Conservation (phyloP, 2,888 invertebrate genomes). For the Trilocha varians region DNA sequence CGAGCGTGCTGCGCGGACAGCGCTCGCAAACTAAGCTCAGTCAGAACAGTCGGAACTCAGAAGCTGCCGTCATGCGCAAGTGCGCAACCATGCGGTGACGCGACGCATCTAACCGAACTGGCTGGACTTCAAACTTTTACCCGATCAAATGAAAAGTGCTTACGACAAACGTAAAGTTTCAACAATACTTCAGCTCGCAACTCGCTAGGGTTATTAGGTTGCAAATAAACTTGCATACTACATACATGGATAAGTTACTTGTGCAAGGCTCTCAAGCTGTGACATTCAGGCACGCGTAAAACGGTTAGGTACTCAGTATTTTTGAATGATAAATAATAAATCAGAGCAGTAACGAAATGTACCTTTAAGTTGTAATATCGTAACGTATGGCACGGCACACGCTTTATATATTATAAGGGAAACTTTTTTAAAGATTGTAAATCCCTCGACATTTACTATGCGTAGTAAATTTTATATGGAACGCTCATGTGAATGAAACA, state of each 20-base stretch:
- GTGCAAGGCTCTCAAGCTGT: constrained; percentile 56
- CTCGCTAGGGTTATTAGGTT: constrained; percentile 48
- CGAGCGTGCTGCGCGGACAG: constrained; percentile 66
- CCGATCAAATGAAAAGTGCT: constrained; percentile 45
- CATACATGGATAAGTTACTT: constrained; percentile 56
- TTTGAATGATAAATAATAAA: constrained; percentile 1
- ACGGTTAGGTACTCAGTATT: constrained; percentile 40
- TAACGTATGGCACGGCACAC: too few species aligned
- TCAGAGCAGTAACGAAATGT: too few species aligned
- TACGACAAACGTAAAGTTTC: constrained; percentile 21
- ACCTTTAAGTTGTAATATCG: too few species aligned
- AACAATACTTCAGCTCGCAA: constrained; percentile 26
- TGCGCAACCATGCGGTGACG: too few species aligned
- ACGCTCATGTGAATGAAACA: background rate
- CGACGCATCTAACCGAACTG: constrained; percentile 47
- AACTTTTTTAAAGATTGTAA: too few species aligned
- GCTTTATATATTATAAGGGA: too few species aligned
- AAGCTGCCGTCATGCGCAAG: constrained; percentile 42
- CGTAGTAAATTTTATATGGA: background rate
- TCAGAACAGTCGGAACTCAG: too few species aligned
- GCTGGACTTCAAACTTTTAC: constrained; percentile 67
- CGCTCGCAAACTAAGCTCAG: constrained; percentile 67
- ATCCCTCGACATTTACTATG: background rate
- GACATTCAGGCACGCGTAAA: constrained; percentile 45
- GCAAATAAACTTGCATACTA: constrained; percentile 55